Base-by-base conservation (phyloP, 1,140 invertebrate species). In the Drosophila erecta region DNA sequence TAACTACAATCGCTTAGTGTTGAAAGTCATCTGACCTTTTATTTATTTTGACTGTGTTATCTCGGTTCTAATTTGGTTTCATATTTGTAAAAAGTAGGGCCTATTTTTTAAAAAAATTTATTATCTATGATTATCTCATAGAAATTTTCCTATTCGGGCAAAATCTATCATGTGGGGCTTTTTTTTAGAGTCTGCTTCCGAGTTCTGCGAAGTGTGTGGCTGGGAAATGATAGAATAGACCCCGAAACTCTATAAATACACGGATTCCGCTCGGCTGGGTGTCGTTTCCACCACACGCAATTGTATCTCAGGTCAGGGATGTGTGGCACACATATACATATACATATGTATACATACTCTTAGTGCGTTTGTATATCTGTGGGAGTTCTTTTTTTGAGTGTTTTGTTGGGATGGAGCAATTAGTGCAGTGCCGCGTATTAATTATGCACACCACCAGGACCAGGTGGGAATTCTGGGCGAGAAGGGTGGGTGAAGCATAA, bases 221-320 rank as follows among this genome's bases (percentile, higher is more conserved):
- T 60, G 58, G 35, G 37, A 41, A 41, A 20, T 24, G 6, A 27
- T 43, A 33, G 14, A 41, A 24, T n/a, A 24, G n/a, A 11, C 20
- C 17, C n/a, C 41, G 11, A 35, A 24, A 17, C 46, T 50, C 64
- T 67, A 67, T 65, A 67, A 67, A 65, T 67, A 67, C 59, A 67
- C 62, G 59, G 15, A 27, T 50, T 64, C 62, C 33, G 12, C 64
- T 67, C 64, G 37, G 59, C 37, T 50, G 44, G 64, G 64, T 66
- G 64, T 65, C 62, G 43, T 49, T 65, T 46, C 33, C 33, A 53
- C 30, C 46, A 66, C 44, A 22, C 53, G 60, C 54, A 50, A 50
- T 46, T 37, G 64, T 67, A 67, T 65, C 64, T 67, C 60, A 67
- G 64, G 64, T 67, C 64, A 67, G 64, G 64, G 59, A 67, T 66